Base-by-base conservation (phyloP, 2,888 invertebrate genomes). In the Caenorhabditis virilis region DNA sequence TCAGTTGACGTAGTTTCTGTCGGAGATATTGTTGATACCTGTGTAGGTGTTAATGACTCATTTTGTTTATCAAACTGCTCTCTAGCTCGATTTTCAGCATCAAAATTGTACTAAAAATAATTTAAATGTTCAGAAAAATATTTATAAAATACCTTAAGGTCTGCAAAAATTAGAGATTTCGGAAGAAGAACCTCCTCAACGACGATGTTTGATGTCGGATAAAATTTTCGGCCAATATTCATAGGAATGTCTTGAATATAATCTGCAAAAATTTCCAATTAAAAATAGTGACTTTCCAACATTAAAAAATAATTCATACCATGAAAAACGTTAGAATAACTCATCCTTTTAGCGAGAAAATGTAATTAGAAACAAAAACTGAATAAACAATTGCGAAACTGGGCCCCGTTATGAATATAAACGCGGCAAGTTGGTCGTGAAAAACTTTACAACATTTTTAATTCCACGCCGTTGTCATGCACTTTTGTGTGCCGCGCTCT, bases 81-180 rank as follows among this genome's bases (percentile, higher is more conserved):
- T 15, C 74, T 59, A 2, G 74, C 74, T 26, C 56, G 58, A n/a
- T 46, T 50, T 43, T 74, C 74, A 20, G 55, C 66, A 18, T 59
- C 60, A 55, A 72, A 72, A 41, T 56, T 41, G 47, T 74, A 72
- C 69, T 74, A 56, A n/a, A n/a, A n/a, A n/a, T n/a, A n/a, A n/a
- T n/a, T n/a, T n/a, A n/a, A n/a, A n/a, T n/a, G n/a, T n/a, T n/a
- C n/a, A n/a, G n/a, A n/a, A n/a, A n/a, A n/a, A n/a, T n/a, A n/a
- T n/a, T n/a, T n/a, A n/a, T n/a, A n/a, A n/a, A n/a, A 36, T 15
- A 61, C 61, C 41, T 55, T 52, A 15, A 54, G 35, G 25, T 46
- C 54, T 9, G 57, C 46, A 22, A 63, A 63, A 13, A 20, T 18
- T 2, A 58, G 16, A 13, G 11, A 18, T 2, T 48, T 50, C 3